Evolutionary conservation across 2,797 vertebrate genomes (phyloP), one percentile per base, ranked within the genome.

Genomic region (Gorsachius magnificus): DNA sequence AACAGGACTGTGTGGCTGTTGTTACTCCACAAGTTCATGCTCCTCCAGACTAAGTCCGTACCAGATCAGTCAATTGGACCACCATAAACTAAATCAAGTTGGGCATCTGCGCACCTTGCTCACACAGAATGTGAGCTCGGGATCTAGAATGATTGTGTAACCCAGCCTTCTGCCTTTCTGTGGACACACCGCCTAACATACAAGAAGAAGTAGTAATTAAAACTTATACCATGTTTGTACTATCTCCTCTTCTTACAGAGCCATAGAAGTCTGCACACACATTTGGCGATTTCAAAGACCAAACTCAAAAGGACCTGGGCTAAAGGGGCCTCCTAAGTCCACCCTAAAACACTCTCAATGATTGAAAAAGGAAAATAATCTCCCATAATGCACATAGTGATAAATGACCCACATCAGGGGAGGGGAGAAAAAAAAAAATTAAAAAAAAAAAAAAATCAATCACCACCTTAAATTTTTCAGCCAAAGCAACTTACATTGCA

Each of bases 291-390:
- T 78, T 43, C 11, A 4, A 87, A 70, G 33, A 36, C 35, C 61
- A 69, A 77, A 9, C 29, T 48, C 81, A 85, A 79, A 86, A 78
- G 38, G 22, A 36, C 14, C 51, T 74, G 28, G 43, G 45, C 72
- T 83, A 58, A 89, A 66, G 51, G 24, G 71, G 57, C 41, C 72
- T 48, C 65, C 21, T 36, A 53, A 36, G 7, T 19, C 6, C 11
- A 29, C 24, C 21, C 50, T 61, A 18, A 84, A 87, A 69, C 71
- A 72, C 48, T 74, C 50, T 60, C 43, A 57, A 12, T 75, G 83
- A 95, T 36, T 57, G 84, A 78, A 89, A 95, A 90, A 88, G 69
- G 87, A 91, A 93, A 95, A 82, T 41, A 43, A 76, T 65, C 69
- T 93, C 83, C 65, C 16, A 7, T 15, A 85, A 88, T 0, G 7